Evolutionary conservation across 2,113 vertebrate species (phyloP), one percentile per base, ranked within the genome.

Genomic region (Crocuta crocuta): DNA sequence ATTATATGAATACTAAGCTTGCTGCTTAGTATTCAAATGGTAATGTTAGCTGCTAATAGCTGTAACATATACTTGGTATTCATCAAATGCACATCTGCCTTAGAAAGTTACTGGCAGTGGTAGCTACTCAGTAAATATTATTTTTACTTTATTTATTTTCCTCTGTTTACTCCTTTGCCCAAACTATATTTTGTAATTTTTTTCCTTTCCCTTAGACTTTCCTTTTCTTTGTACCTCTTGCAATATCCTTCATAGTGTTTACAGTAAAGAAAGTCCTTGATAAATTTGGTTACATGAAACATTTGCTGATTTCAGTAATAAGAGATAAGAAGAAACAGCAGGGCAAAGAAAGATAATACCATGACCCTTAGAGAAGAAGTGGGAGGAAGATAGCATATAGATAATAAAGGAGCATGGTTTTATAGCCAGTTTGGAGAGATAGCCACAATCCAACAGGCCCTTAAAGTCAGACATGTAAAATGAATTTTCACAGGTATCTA

Each of bases 71-170:
- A 61, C 15, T 89, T 89, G 10, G 11, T 94, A 21, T 90, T 92
- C 63, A 92, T 31, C 39, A 78, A 28, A 61, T 50, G 45, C 35
- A n/a, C 26, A 0, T 74, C 79, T 87, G 21, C 55, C 66, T 86
- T 87, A 63, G 87, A 53, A 92, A 89, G 39, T 53, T 66, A 66
- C 31, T 91, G 55, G 35, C 13, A n/a, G 10, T 81, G 17, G 92
- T 88, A 91, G n/a, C 61, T 66, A 48, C 35, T 70, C 55, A 81
- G 73, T 63, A 89, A 96, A 81, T 70, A 92, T 63, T 85, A 39
- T 74, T 84, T 82, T 94, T 24, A 55, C 50, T 78, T 79, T 6
- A 33, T 89, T 73, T 28, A 33, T 48, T 78, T 89, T 94, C 24
- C 80, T 94, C 66, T 83, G 17, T 66, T 85, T 66, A 79, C 1